phyloP scores from a whole-genome alignment of 1,140 invertebrate species.

The Sweltsa coloradensis region DNA sequence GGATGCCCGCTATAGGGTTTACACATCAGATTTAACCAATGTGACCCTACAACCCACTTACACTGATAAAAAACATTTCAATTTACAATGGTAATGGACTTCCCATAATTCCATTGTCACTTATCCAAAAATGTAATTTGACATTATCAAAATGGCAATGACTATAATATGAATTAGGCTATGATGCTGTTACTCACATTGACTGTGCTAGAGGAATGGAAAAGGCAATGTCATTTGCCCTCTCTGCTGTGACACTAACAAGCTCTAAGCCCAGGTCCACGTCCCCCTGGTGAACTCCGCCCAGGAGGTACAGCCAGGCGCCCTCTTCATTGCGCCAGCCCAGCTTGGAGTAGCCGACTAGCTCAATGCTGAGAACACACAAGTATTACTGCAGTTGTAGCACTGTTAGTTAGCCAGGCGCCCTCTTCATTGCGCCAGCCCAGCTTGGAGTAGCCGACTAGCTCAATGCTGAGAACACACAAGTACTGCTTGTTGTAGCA shows the following conservation, averaged over 20 bases:
- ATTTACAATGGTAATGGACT: too few relatives aligned
- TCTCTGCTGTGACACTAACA: constrained; percentile 36
- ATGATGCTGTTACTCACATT: constrained; percentile 32
- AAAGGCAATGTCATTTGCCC: constrained; percentile 40
- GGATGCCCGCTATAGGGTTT: too few relatives aligned
- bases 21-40: too few relatives aligned
- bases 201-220: constrained; percentile 43
- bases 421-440: constrained; percentile 40
- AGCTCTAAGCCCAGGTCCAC: constrained; percentile 45
- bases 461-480: constrained; percentile 33
- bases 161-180: too few relatives aligned
- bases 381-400: too few relatives aligned
- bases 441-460: constrained; percentile 35
- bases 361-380: constrained; percentile 33
- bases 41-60: too few relatives aligned
- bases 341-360: constrained; percentile 35
- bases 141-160: too few relatives aligned
- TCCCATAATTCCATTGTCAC: too few relatives aligned
- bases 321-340: constrained; percentile 40
- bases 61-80: too few relatives aligned
- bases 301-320: constrained; percentile 43
- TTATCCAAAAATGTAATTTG: too few relatives aligned
- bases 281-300: constrained; percentile 36
- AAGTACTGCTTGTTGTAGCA: too few relatives aligned
- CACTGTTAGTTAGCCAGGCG: too few relatives aligned